Evolutionary conservation across 2,888 invertebrate genomes (phyloP).

Genomic region (Alentia gelatinosa): DNA sequence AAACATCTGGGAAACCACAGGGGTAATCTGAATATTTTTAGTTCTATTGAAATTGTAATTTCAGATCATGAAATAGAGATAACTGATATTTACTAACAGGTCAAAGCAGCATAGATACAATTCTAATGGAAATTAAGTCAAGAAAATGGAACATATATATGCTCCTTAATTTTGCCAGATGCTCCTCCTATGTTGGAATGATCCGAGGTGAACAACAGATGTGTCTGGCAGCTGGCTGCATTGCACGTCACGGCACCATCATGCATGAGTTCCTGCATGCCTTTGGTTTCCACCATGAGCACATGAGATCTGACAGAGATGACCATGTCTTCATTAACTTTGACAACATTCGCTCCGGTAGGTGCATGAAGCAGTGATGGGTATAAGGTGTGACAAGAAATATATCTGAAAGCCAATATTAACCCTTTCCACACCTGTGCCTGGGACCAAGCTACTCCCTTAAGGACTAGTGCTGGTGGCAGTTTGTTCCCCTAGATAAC

Average conservation of each 20-base stretch:
- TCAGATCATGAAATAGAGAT: background rate
- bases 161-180: constrained; percentile 80
- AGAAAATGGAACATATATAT: background rate
- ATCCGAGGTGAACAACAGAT: constrained; percentile 88
- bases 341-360: constrained; percentile 86
- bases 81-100: background rate
- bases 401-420: too few species aligned
- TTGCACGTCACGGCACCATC: constrained; percentile 83
- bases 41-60: background rate
- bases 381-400: too few species aligned
- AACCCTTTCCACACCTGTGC: too few species aligned
- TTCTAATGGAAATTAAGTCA: background rate
- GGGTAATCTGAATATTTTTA: background rate
- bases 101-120: background rate
- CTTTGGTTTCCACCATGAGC: constrained; percentile 91
- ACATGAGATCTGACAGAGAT: constrained; percentile 89
- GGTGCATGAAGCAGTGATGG: too few species aligned
- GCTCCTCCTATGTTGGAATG: constrained; percentile 89
- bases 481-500: too few species aligned
- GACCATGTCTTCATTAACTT: constrained; percentile 87
- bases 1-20: too few species aligned
- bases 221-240: constrained; percentile 83
- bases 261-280: constrained; percentile 91
- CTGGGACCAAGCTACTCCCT: too few species aligned
- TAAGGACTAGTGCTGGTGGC: too few species aligned